phyloP scores from a whole-genome alignment of 2,797 vertebrate species.

The Ptychobarbus kaznakovi region DNA sequence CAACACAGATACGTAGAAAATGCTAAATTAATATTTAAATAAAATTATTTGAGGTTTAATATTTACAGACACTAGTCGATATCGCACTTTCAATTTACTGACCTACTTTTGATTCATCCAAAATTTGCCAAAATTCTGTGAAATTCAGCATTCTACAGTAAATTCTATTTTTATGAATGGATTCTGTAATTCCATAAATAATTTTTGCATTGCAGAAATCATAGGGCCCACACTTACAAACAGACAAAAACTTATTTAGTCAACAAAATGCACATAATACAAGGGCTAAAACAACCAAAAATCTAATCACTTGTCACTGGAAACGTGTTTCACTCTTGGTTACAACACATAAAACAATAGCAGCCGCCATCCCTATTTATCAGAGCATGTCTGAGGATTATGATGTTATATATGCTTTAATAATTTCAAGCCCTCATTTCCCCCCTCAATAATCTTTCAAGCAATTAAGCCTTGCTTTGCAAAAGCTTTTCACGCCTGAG shows the following conservation, averaged over 20 bases:
- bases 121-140: background rate
- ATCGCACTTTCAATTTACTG: background rate
- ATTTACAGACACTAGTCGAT: background rate
- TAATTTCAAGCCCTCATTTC: constrained; percentile 32
- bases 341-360: background rate
- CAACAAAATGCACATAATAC: constrained; percentile 5
- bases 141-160: background rate
- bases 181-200: background rate
- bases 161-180: background rate
- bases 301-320: constrained; percentile 2
- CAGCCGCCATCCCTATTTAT: constrained; percentile 10
- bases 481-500: constrained; percentile 16
- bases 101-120: background rate
- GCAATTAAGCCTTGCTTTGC: constrained; percentile 36
- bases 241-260: background rate
- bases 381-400: constrained; percentile 12
- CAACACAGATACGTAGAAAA: background rate
- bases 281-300: constrained; percentile 55
- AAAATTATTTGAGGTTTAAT: background rate
- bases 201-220: background rate
- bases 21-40: background rate
- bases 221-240: background rate
- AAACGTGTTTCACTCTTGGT: background rate
- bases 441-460: constrained; percentile 54
- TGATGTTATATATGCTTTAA: constrained; percentile 6